A percentile compares a stretch with the other conserved stretches of the same genome.
Evolutionary conservation across 2,113 vertebrate genomes (phyloP).

Genomic region (Ptychochromis oligacanthus): DNA sequence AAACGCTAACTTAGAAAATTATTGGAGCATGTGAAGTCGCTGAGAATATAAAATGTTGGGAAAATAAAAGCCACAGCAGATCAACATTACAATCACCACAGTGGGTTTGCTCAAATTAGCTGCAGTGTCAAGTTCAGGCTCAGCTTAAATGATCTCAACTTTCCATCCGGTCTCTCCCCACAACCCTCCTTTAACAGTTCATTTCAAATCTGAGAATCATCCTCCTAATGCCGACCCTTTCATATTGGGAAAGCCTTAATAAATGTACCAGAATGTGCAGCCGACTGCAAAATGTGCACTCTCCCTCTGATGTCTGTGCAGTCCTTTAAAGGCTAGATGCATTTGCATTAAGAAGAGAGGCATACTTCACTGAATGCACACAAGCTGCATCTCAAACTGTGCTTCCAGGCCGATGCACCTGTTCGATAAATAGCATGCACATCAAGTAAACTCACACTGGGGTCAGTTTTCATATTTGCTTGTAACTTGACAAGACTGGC

Average conservation of each 20-base stretch:
- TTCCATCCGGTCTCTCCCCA: neutral
- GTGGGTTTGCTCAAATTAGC: neutral
- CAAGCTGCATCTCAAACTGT: conserved; percentile 16
- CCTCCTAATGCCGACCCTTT: neutral
- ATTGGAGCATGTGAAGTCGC: neutral
- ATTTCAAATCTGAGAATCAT: neutral
- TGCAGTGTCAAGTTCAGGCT: neutral
- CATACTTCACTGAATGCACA: conserved; percentile 42
- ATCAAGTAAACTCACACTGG: neutral
- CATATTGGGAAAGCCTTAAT: neutral
- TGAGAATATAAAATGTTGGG: neutral
- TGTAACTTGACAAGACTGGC: neutral
- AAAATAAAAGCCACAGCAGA: neutral
- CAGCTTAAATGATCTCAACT: neutral
- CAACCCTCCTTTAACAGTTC: conserved; percentile 5
- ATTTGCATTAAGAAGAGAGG: conserved; percentile 51
- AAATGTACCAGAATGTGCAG: conserved; percentile 32
- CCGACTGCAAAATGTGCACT: conserved; percentile 4
- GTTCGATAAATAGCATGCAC: conserved; percentile 37
- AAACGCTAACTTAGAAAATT: neutral
- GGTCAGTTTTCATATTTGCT: neutral
- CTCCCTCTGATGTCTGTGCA: conserved; percentile 18
- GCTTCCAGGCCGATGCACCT: conserved; percentile 26
- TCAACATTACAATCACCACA: neutral
- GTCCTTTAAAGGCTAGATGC: conserved; percentile 39